Base-by-base conservation (phyloP, 2,888 invertebrate species). In the Cylindroiulus punctatus region DNA sequence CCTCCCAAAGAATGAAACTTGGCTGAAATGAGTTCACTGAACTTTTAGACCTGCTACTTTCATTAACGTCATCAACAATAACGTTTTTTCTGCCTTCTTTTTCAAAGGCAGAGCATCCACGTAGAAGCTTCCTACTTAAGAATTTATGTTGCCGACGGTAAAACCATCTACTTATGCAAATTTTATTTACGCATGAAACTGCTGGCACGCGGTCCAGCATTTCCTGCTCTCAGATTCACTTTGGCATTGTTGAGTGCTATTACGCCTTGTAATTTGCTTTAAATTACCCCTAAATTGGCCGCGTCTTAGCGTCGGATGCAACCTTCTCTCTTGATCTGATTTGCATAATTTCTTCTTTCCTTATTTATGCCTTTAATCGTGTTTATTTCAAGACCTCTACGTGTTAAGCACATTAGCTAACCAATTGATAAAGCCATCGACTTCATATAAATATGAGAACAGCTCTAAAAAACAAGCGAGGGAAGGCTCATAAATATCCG, bases 151-250 rank as follows among this genome's bases (percentile, higher is more conserved):
- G 76, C 30, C 17, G 76, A 30, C 76, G 76, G 76, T 76, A 76
- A 76, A 76, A 76, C 76, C 22, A 76, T 10, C 76, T 76, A 76
- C 22, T 30, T 76, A 76, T 76, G 76, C 76, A 76, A 76, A 76
- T 76, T 76, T 76, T 76, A 76, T 76, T 76, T 76, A 76, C 30
- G 30, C 76, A 76, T 76, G 30, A 76, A 76, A 76, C 76, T 76
- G 76, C 76, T 76, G 76, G 76, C 76, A 76, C 30, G 76, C 76
- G 4, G 76, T 76, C 76, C 76, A 76, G 76, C 76, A 76, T 26
- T 76, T 76, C 76, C 76, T 76, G 76, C 76, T 76, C 76, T 76
- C 76, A 76, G 76, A 76, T 76, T 76, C 76, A 76, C 76, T 76
- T 76, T 76, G 30, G 30, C 30, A 76, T 76, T 76, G 76, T 76